Conservation (phyloP, 1,140 invertebrate genomes). For the Bicyclus anynana region DNA sequence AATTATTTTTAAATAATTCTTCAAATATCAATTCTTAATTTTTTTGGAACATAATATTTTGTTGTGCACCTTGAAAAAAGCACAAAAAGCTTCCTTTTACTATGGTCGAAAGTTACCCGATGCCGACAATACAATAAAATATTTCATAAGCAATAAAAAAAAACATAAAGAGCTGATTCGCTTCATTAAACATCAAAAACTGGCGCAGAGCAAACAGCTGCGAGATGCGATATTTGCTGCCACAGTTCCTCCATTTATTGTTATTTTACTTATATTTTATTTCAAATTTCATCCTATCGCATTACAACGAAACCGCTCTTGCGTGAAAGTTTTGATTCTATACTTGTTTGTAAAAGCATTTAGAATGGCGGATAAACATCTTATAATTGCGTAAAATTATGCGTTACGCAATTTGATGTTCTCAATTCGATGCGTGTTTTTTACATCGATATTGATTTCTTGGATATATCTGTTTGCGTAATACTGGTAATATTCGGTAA, state of each 20-base stretch:
- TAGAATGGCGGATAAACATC: background rate
- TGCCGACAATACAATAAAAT: conserved; percentile 5
- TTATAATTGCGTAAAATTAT: no score
- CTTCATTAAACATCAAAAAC: conserved; percentile 22
- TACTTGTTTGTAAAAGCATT: background rate
- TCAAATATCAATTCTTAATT: no score
- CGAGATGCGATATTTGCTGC: conserved; percentile 16
- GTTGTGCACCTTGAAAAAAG: background rate
- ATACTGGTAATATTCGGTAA: no score
- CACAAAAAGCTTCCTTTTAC: background rate
- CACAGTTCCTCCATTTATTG: background rate
- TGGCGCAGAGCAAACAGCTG: conserved; percentile 18
- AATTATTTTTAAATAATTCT: no score
- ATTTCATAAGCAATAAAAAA: conserved; percentile 11
- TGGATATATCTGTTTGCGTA: no score
- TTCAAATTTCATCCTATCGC: background rate
- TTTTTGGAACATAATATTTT: no score
- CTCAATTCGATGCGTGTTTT: no score
- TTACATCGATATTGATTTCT: no score
- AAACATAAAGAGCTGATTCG: conserved; percentile 2
- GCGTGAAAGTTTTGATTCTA: background rate
- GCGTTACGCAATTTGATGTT: no score
- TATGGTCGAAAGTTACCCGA: background rate
- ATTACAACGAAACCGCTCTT: background rate
- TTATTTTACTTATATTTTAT: background rate